Base-by-base conservation (phyloP, 1,140 invertebrate genomes). In the Cydia strobilella region DNA sequence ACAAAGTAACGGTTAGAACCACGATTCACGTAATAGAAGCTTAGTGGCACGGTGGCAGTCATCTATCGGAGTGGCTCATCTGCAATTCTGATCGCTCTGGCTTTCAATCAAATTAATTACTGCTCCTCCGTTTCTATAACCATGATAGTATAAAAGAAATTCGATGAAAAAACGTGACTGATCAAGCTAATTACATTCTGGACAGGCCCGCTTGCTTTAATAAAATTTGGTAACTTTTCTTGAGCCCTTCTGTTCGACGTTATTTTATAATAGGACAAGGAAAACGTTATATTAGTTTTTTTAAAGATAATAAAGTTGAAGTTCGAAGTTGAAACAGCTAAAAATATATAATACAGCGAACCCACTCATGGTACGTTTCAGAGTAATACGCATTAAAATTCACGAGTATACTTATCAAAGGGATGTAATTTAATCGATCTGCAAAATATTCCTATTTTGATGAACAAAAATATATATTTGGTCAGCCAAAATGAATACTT, bases 71-170 rank as follows among this genome's bases (percentile, higher is more conserved):
- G 78, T 82, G 77, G 75, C 77, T 76, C 82, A 80, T 81, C 77
- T 79, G 79, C 82, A 84, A 86, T 88, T 86, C 80, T 78, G 84
- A 83, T 83, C 82, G 82, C 82, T 82, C 82, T 80, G 78, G 82
- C 81, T 86, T 86, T 84, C 82, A 83, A 79, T 79, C 81, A 80
- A 84, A 86, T 86, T 88, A 88, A 88, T 86, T 79, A 69, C 75
- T 74, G 82, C 85, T 78, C 74, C 76, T 76, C 82, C 79, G 80
- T 69, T 69, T 31, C 65, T 69, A 51, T 69, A 69, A 35, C 27
- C 31, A 35, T 23, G 77, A 51, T 73, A 76, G 72, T 76, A 78
- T 75, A 76, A 78, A 78, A 76, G 74, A 74, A 78, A 75, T 42
- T 74, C 63, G 35, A 76, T 75, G 31, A 74, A 76, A 78, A 78